Base-by-base conservation (phyloP, 2,797 vertebrate species). In the Dryobates pubescens region DNA sequence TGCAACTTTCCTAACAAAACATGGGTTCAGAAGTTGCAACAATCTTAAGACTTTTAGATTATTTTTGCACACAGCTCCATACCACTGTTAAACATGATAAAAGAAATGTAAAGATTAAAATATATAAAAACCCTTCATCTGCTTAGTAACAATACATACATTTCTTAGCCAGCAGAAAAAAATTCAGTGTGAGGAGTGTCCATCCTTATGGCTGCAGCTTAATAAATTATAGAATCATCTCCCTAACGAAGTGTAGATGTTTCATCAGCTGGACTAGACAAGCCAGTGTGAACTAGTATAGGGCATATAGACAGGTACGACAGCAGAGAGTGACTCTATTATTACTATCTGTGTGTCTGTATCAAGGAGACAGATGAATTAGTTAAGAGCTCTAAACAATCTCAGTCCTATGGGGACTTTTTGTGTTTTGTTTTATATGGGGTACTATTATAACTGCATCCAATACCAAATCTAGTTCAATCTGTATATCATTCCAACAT, bases 301-400 rank as follows among this genome's bases (percentile, higher is more conserved):
- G 26, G 67, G 9, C 7, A 24, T 4, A 29, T 1, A 70, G 14
- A 23, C 27, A 70, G 17, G 43, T 58, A 29, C 10, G 27, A 70
- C 20, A 82, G 61, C 23, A 78, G 1, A 43, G 4, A 61, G 6
- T 3, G 18, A 75, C 27, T 17, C 16, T 57, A 3, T 22, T 51
- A 51, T 26, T 0, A 0, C 22, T 36, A 29, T 24, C 57, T 34
- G 3, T 45, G 29, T 7, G 2, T 29, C 69, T 64, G 3, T 29
- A 74, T 11, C 4, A 13, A 51, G 75, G 17, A 77, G 13, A 5
- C 6, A 83, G 30, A 68, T 27, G 22, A 73, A 26, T 29, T 3
- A 51, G 18, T 58, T 47, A 65, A 78, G 34, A 14, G 8, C 10
- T 43, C 29, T 77, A 43, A 80, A 74, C 8, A 63, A 53, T 14